Evolutionary conservation across 2,888 invertebrate genomes (phyloP).

Genomic region (Sphaerophoria taeniata): DNA sequence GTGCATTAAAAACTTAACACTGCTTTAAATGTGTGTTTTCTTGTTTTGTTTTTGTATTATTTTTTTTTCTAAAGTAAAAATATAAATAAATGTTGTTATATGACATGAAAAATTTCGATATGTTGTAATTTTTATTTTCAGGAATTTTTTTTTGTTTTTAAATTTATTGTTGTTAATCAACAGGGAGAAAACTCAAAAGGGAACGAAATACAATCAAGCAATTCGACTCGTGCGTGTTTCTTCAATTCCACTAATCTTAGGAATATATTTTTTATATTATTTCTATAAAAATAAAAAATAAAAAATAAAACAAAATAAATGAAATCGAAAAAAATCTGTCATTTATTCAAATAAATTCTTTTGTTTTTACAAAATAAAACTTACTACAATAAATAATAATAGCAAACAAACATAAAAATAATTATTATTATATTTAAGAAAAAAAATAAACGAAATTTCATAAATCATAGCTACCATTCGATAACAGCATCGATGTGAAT

Average conservation of each 20-base stretch:
- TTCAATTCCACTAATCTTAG: conserved; percentile 65
- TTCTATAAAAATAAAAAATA: conserved; percentile 16
- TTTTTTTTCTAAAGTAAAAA: conserved; percentile 39
- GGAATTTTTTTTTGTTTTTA: conserved; percentile 6
- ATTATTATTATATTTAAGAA: conserved; percentile 1
- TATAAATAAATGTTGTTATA: conserved; percentile 39
- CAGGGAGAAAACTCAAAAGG: conserved; percentile 64
- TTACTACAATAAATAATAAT: conserved; percentile 60
- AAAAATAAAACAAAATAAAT: conserved; percentile 45
- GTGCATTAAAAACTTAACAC: conserved; percentile 58
- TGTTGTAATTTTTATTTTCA: conserved; percentile 14
- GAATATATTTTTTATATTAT: conserved; percentile 26
- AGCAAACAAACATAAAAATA: conserved; percentile 19
- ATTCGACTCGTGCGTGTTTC: conserved; percentile 67
- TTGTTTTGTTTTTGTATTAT: conserved; percentile 36
- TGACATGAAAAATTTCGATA: conserved; percentile 54
- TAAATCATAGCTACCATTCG: conserved; percentile 65
- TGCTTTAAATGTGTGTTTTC: conserved; percentile 32
- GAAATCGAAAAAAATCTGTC: conserved; percentile 67
- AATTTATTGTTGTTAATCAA: conserved; percentile 16
- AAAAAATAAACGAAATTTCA: conserved; percentile 23
- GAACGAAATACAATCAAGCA: conserved; percentile 35
- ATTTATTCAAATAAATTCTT: conserved; percentile 67
- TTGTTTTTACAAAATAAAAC: conserved; percentile 60
- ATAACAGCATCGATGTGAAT: conserved; percentile 59